Evolutionary conservation across 1,140 invertebrate genomes (phyloP), one percentile per base, ranked within the genome.

Genomic region (Trachymyrmex cornetzi): DNA sequence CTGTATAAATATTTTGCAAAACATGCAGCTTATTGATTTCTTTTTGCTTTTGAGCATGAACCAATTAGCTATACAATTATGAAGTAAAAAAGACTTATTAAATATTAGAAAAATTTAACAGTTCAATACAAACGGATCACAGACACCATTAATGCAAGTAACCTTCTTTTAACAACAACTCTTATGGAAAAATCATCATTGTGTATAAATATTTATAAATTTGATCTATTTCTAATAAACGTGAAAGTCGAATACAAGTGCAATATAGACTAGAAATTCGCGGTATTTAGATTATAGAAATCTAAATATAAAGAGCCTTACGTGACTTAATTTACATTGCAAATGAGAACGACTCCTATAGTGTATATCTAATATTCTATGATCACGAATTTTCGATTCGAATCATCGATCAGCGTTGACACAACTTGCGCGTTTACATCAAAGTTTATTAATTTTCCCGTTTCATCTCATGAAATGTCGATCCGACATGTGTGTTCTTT

Each of bases 371-470:
- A 63, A 74, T 12, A 19, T 84, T 30, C 55, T 74, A 34, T 71
- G 22, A 22, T 81, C 16, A 14, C 14, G 50, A 69, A 2, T 30
- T 14, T 82, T 27, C 14, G 14, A 69, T 55, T 69, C 11, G 22
- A 67, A 57, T 38, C 19, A 0, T 81, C 24, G 11, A 55, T 55
- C 4, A 38, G 30, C 64, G 30, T 7, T 64, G 6, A 30, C 24
- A 22, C 34, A 38, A 80, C 27, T 55, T 34, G 34, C 50, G 16
- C 14, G 14, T 80, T 81, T 71, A 38, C 9, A 30, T 81, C 9
- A 81, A 67, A 67, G 30, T 81, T 57, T 69, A 14, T 44, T 81
- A 14, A 16, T 57, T 81, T 81, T 80, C 14, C 30, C 64, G 50
- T 7, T 48, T 14, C 2, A 3, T 48, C 12, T 30, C 27, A 16